Base-by-base conservation (phyloP, 1,140 invertebrate species). In the Pinna nobilis region DNA sequence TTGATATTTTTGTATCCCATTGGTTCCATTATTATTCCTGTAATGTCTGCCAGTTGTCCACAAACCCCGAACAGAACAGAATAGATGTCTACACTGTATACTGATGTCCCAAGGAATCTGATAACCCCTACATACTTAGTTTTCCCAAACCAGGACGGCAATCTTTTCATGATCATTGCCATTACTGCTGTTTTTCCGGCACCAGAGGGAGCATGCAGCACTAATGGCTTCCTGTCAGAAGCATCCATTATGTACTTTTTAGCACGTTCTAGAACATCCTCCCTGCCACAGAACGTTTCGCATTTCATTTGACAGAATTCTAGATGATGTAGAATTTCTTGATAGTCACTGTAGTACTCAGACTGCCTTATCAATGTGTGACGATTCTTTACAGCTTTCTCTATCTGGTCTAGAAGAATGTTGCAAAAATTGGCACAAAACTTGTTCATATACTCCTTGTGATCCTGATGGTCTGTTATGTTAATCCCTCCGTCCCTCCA, bases 291-390 rank as follows among this genome's bases (percentile, higher is more conserved):
- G 18, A 82, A 82, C 20, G 70, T 73, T 23, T 70, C 47, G 60
- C 75, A 77, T 69, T 77, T 79, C 11, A 57, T 39, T 3, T 55
- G n/a, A 83, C 96, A 98, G 50, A 96, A 96, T 81, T 98, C 96
- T 5, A 98, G 90, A 92, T 99, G 97, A 86, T 98, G 97, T 18
- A 98, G 91, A 60, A 98, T 95, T 89, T 99, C 97, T 6, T 97
- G 77, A 55, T 77, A 83, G 9, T 72, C 50, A 25, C 71, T 70
- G 63, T 82, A 82, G 51, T 81, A 87, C 51, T 81, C 80, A 15
- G 59, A 61, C 51, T 64, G 60, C 49, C 73, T 59, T 13, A 86
- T 82, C 57, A 67, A 32, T 39, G 65, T 32, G 9, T 70, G 39
- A 23, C 70, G 61, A 11, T 78, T 74, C 4, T 65, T n/a, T n/a